These are phyloP conservation scores for Scyliorhinus canicula DNA, from an alignment of 2,797 vertebrate species.

Conservation along the genomic window DNA sequence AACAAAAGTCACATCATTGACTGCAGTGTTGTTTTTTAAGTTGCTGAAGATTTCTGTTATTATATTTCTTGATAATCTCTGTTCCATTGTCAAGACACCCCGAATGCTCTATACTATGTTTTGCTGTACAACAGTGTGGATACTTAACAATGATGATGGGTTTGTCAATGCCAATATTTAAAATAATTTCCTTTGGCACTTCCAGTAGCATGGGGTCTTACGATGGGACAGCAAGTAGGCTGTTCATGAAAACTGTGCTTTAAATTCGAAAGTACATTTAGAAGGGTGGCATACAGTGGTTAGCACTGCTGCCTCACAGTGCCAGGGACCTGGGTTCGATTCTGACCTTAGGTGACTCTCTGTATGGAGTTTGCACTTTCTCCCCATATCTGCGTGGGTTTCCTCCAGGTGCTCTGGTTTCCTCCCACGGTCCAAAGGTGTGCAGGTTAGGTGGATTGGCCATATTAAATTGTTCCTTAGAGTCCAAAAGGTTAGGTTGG, in stretches of 20 bases:
- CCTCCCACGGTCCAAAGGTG: too few species aligned
- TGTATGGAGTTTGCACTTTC: too few species aligned
- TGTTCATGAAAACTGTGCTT: neutral
- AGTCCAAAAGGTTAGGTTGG: too few species aligned
- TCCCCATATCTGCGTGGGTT: too few species aligned
- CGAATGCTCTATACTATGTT: neutral
- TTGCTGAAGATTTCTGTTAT: neutral
- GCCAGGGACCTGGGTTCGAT: too few species aligned
- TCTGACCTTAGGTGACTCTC: too few species aligned
- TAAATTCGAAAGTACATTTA: neutral
- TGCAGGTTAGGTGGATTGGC: too few species aligned
- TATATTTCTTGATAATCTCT: neutral
- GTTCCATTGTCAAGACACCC: neutral
- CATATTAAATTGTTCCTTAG: too few species aligned
- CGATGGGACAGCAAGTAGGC: neutral
- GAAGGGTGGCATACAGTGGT: neutral
- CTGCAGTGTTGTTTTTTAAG: neutral
- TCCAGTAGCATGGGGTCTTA: neutral
- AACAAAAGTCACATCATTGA: neutral
- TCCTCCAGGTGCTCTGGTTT: too few species aligned
- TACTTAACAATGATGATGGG: neutral
- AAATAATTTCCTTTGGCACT: neutral
- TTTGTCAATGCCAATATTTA: neutral
- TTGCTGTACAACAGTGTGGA: neutral
- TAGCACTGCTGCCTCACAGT: too few species aligned